phyloP scores from a whole-genome alignment of 1,140 invertebrate genomes.

The Proctacanthus coquilletti region DNA sequence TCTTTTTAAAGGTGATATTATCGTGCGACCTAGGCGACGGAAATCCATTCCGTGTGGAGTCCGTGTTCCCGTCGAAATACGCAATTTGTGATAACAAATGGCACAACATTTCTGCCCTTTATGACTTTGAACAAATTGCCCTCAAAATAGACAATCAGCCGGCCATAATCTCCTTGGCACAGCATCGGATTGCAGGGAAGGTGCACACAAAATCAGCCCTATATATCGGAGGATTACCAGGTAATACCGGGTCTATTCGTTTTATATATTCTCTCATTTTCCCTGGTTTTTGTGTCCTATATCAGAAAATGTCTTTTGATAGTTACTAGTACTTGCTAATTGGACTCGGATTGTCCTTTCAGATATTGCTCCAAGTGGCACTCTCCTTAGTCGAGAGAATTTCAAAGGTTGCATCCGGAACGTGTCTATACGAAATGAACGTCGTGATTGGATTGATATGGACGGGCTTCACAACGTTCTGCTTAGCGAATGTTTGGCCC shows the following conservation, averaged over 20 bases:
- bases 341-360: conserved; percentile 16
- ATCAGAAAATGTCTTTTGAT: conserved; percentile 2
- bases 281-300: background rate
- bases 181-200: conserved; percentile 14
- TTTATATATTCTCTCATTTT: conserved; percentile 1
- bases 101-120: conserved; percentile 65
- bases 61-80: conserved; percentile 41
- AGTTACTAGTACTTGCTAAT: background rate
- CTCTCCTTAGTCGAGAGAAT: conserved; percentile 51
- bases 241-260: conserved; percentile 36
- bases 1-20: conserved; percentile 41
- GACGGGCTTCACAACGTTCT: conserved; percentile 64
- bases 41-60: conserved; percentile 40
- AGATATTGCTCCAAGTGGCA: conserved; percentile 51
- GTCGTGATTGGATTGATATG: conserved; percentile 72
- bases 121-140: conserved; percentile 49
- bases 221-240: conserved; percentile 74
- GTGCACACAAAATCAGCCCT: conserved; percentile 42
- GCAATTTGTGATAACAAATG: conserved; percentile 72
- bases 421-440: conserved; percentile 49
- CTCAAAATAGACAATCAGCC: conserved; percentile 54
- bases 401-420: conserved; percentile 87
- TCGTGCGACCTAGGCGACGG: conserved; percentile 50
- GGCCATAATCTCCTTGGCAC: conserved; percentile 30
- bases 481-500: conserved; percentile 55